Conservation (phyloP, 2,888 invertebrate genomes). For the Erebia epiphron region DNA sequence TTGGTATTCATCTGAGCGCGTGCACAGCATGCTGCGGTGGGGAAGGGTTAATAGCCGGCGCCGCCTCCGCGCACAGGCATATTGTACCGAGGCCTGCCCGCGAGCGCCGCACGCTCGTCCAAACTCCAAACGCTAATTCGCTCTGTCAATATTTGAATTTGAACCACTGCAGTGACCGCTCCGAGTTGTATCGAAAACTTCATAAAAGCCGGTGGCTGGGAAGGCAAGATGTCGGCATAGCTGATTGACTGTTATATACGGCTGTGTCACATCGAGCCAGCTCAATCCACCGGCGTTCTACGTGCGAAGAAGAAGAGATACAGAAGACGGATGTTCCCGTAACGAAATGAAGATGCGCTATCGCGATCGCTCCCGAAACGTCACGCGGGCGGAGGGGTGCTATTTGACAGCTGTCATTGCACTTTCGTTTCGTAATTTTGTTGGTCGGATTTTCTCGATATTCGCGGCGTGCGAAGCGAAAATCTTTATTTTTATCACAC, state of each 20-base stretch:
- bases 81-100: constrained; percentile 79
- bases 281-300: constrained; percentile 84
- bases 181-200: constrained; percentile 51
- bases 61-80: constrained; percentile 81
- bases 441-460: constrained; percentile 37
- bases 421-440: constrained; percentile 45
- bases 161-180: constrained; percentile 57
- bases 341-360: constrained; percentile 52
- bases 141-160: constrained; percentile 77
- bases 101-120: constrained; percentile 73
- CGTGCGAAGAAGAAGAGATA: constrained; percentile 48
- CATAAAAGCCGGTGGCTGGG: constrained; percentile 82
- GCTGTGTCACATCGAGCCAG: constrained; percentile 94
- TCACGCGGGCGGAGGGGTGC: constrained; percentile 64
- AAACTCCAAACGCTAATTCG: constrained; percentile 66
- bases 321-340: constrained; percentile 62
- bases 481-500: constrained; percentile 80
- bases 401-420: constrained; percentile 72
- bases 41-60: constrained; percentile 83
- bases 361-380: constrained; percentile 76
- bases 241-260: constrained; percentile 88
- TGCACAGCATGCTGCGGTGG: constrained; percentile 80
- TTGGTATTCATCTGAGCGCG: constrained; percentile 83
- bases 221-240: constrained; percentile 96
- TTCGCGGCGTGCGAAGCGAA: constrained; percentile 57